Base-by-base conservation (phyloP, 1,140 invertebrate species). In the Ceratitis capitata region DNA sequence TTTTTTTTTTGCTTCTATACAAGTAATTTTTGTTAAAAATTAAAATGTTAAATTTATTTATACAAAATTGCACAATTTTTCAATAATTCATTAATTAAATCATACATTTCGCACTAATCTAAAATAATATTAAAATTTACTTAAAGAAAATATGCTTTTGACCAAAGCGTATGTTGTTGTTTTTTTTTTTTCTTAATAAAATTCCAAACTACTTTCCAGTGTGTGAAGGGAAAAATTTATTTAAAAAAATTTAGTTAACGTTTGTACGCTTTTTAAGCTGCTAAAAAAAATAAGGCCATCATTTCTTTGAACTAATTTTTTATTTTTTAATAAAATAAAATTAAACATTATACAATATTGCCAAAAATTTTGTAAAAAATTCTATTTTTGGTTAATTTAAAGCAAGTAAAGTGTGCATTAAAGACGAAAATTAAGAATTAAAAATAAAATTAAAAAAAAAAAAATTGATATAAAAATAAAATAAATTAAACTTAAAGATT, bases 281-380 rank as follows among this genome's bases (percentile, higher is more conserved):
- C 53, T 83, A 56, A 53, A 83, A 35, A 83, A 83, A 83, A 83
- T 83, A 83, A 83, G 82, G 82, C 82, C 82, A 83, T 83, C n/a
- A n/a, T 56, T 51, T 83, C 53, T 83, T 83, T 83, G 47, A 78
- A 56, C 53, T 83, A 51, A 83, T 53, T 35, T 10, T 23, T 45
- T 45, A 23, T 78, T 45, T 12, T 35, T 35, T 47, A 82, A 35
- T 47, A 82, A 82, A 47, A 42, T 47, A 83, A 83, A 83, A 53
- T 23, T 19, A 83, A 83, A 51, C 32, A 53, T 51, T 56, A n/a
- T n/a, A 49, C 53, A 51, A 35, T 56, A 56, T 56, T 35, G 42
- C 82, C 82, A 83, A 83, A 83, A 51, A 29, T 78, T 78, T 78
- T 4, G 7, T 14, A 45, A 78, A 78, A 78, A 78, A 23, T 35